phyloP scores from a whole-genome alignment of 2,888 invertebrate genomes.

The Eugnorisma glareosa region DNA sequence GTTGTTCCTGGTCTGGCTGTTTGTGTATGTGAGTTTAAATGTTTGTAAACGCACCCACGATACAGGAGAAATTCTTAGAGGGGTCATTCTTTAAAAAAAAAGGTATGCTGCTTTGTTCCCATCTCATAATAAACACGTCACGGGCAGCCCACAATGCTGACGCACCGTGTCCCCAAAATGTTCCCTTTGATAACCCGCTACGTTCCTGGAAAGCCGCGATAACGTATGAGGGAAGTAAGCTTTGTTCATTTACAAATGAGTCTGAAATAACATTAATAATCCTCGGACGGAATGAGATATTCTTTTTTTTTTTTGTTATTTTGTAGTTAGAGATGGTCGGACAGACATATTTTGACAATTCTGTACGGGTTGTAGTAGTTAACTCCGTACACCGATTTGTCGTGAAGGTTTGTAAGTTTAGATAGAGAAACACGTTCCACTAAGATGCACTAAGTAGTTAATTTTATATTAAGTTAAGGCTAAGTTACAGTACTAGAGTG shows the following conservation, averaged over 20 bases:
- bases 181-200: constrained; percentile 40
- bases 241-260: constrained; percentile 57
- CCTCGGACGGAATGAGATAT: constrained; percentile 5
- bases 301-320: constrained; percentile 21
- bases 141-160: constrained; percentile 29
- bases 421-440: too few species aligned
- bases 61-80: too few species aligned
- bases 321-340: neutral
- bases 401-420: too few species aligned
- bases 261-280: constrained; percentile 50
- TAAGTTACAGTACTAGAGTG: too few species aligned
- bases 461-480: too few species aligned
- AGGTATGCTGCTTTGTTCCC: constrained; percentile 3
- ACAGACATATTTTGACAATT: neutral
- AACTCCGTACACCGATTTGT: too few species aligned
- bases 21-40: too few species aligned
- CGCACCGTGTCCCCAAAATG: constrained; percentile 47
- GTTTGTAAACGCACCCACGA: too few species aligned
- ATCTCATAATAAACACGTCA: constrained; percentile 57
- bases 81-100: too few species aligned
- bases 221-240: constrained; percentile 43
- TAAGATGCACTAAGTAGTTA: too few species aligned
- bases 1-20: too few species aligned
- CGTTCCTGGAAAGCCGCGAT: constrained; percentile 72
- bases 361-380: too few species aligned